Evolutionary conservation across 2,797 vertebrate species (phyloP).

Genomic region (Syngnathus acus): DNA sequence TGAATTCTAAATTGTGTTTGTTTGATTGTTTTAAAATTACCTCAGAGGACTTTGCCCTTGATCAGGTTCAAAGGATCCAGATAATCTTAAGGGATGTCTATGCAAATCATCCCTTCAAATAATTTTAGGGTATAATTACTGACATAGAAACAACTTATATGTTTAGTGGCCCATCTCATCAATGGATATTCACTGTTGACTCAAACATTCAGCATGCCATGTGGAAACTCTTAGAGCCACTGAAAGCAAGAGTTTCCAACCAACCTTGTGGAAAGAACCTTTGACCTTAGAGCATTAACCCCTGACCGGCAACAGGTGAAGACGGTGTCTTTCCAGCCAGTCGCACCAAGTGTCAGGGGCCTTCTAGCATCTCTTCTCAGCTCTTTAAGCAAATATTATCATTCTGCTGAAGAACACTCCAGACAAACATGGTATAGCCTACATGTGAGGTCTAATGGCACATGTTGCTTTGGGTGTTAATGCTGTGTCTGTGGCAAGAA

Average conservation of each 20-base stretch:
- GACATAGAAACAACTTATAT: neutral
- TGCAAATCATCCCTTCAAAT: too few relatives aligned
- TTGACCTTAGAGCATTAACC: constrained; percentile 72
- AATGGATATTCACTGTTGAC: constrained; percentile 44
- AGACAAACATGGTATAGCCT: constrained; percentile 55
- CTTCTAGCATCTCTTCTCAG: constrained; percentile 46
- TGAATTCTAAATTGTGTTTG: too few relatives aligned
- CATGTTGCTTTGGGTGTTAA: constrained; percentile 59
- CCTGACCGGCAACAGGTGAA: constrained; percentile 74
- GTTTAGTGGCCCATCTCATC: neutral
- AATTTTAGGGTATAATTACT: neutral
- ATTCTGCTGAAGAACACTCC: constrained; percentile 59
- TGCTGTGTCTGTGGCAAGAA: constrained; percentile 63
- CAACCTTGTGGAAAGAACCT: constrained; percentile 68
- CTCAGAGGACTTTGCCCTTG: too few relatives aligned
- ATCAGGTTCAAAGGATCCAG: too few relatives aligned
- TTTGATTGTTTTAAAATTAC: too few relatives aligned
- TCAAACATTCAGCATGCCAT: constrained; percentile 57
- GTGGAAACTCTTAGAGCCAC: constrained; percentile 52
- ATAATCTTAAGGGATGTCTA: too few relatives aligned
- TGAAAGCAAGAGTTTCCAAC: constrained; percentile 61
- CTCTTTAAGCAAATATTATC: constrained; percentile 75
- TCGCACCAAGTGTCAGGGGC: constrained; percentile 52
- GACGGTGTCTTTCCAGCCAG: constrained; percentile 62
- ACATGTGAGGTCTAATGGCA: constrained; percentile 71